Evolutionary conservation across 2,888 invertebrate genomes (phyloP), one percentile per base, ranked within the genome.

Genomic region (Chymomyza caudatula): DNA sequence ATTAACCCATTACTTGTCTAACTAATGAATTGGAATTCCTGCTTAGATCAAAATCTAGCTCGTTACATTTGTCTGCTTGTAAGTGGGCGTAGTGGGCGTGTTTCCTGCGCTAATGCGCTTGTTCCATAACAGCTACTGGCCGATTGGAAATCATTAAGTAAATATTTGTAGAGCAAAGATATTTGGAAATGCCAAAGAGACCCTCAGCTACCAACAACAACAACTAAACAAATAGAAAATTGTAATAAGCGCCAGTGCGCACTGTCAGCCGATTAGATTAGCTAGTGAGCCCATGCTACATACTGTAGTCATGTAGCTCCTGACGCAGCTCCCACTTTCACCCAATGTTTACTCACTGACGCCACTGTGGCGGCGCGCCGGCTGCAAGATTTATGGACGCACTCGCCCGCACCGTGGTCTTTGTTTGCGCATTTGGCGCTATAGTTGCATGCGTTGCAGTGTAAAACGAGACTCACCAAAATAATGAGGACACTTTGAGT

Each of bases 301-400:
- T n/a, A n/a, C n/a, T n/a, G n/a, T n/a, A n/a, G n/a, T 51, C 20
- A 17, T 51, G 5, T 17, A 13, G 4, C 44, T 47, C 44, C 44
- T 47, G 44, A 47, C 44, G 6, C 51, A 17, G 51, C 17, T 22
- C 20, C 20, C 51, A 73, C 60, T 63, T 77, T 53, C 53, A 53
- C 25, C 25, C 53, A 25, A n/a, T 88, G 78, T 88, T 88, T 88
- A 77, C 85, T 64, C 72, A 83, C 69, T 88, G 88, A 88, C 88
- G 88, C 88, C 88, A 88, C 88, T 80, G 70, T 86, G 88, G 85
- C 88, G 88, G 88, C 80, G 74, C 72, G 74, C 71, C 77, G 77
- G 75, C 73, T 69, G 74, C 69, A 86, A 85, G 87, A 87, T 88
- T 87, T 88, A 88, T 87, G 88, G 86, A 75, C 44, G 17, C 62